These are phyloP conservation scores for Pseudois nayaur DNA, from an alignment of 2,113 vertebrate species.

Conservation along the genomic window DNA sequence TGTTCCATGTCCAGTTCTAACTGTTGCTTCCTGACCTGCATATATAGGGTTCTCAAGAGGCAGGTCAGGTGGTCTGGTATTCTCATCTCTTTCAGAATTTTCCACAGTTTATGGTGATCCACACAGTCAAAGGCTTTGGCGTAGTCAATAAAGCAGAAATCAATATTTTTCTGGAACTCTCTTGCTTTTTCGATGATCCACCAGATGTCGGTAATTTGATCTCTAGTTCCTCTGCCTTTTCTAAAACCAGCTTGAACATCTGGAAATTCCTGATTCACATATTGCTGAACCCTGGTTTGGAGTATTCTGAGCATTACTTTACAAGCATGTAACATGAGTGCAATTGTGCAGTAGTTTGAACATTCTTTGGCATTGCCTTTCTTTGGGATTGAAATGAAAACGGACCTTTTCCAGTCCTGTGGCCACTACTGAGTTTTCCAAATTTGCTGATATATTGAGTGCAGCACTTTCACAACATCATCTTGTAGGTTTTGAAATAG, in stretches of 20 bases:
- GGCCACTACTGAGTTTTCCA: neutral
- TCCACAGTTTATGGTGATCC: neutral
- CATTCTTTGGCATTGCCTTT: neutral
- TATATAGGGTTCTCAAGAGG: neutral
- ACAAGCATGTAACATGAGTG: accelerated
- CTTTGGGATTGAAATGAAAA: neutral
- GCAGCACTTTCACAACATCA: neutral
- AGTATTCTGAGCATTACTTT: neutral
- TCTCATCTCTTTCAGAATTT: neutral
- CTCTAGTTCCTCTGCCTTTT: neutral
- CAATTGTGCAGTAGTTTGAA: neutral
- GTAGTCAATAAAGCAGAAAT: neutral
- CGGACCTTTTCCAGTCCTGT: neutral
- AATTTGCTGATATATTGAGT: neutral
- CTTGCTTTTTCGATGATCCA: neutral
- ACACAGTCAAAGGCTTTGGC: neutral
- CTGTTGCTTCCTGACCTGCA: neutral
- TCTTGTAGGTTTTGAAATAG: neutral
- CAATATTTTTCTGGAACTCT: neutral
- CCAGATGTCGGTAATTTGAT: neutral
- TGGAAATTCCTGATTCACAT: accelerated
- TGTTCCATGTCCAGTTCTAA: neutral
- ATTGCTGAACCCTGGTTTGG: neutral
- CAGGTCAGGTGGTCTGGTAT: neutral
- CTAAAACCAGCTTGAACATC: neutral